phyloP scores from a whole-genome alignment of 1,140 invertebrate genomes.

The Brachionus koreanus region DNA sequence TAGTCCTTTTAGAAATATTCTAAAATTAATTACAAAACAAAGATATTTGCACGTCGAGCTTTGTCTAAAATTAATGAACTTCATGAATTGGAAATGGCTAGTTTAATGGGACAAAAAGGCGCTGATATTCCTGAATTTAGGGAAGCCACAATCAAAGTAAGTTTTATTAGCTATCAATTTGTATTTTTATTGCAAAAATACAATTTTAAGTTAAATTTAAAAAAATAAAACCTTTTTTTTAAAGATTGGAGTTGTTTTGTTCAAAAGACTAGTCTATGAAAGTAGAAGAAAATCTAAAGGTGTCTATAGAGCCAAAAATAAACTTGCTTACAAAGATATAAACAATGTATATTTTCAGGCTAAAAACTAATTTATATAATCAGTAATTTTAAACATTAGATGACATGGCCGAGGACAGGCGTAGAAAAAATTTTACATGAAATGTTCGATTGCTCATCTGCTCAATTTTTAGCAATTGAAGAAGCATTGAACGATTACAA shows the following conservation, averaged over 20 bases:
- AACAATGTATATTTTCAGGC: conserved; percentile 48
- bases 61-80: conserved; percentile 56
- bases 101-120: conserved; percentile 48
- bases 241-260: conserved; percentile 58
- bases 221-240: conserved; percentile 17
- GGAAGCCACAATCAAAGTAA: conserved; percentile 56
- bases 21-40: neutral
- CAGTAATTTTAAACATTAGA: conserved; percentile 46
- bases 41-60: conserved; percentile 55
- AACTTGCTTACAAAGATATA: conserved; percentile 56
- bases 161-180: no score
- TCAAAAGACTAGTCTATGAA: conserved; percentile 56
- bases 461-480: conserved; percentile 56
- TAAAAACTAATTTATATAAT: neutral
- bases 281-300: conserved; percentile 56
- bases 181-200: no score
- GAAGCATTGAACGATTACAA: conserved; percentile 55
- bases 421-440: conserved; percentile 56
- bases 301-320: conserved; percentile 54
- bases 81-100: conserved; percentile 54
- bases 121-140: conserved; percentile 51
- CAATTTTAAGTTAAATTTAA: no score
- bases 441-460: conserved; percentile 58
- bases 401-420: conserved; percentile 57
- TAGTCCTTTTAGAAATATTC: neutral